phyloP scores from a whole-genome alignment of 2,797 vertebrate species.

The Anolis apletophallus region DNA sequence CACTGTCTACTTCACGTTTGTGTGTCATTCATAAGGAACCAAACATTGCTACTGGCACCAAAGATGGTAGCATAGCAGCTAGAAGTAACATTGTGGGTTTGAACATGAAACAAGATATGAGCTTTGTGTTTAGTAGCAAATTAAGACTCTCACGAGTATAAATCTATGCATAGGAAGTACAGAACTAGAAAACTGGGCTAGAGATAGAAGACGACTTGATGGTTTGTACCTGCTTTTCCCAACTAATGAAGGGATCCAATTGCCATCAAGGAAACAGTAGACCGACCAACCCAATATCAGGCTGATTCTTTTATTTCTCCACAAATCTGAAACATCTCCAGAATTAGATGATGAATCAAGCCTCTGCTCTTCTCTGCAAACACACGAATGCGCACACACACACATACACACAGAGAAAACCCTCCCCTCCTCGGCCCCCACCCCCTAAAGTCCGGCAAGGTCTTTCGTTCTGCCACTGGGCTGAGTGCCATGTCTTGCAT shows the following conservation, averaged over 20 bases:
- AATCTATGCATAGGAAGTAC: too few relatives aligned
- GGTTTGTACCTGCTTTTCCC: too few relatives aligned
- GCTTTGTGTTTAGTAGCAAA: too few relatives aligned
- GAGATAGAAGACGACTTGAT: too few relatives aligned
- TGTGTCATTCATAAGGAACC: background rate
- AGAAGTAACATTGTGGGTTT: too few relatives aligned
- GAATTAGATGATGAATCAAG: background rate
- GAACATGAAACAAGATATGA: too few relatives aligned
- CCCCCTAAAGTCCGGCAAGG: constrained; percentile 28
- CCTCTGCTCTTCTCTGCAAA: background rate
- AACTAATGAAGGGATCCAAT: background rate
- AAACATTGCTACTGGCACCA: too few relatives aligned
- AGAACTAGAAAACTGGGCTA: background rate
- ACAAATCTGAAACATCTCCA: constrained; percentile 7
- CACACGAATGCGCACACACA: background rate
- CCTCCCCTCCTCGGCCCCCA: background rate
- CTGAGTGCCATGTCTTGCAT: background rate
- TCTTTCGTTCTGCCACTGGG: constrained; percentile 5
- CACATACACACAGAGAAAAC: background rate
- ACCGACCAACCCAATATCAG: background rate
- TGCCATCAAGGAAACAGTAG: background rate
- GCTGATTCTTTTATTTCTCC: constrained; percentile 36
- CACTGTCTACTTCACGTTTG: too few relatives aligned
- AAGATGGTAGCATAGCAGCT: too few relatives aligned
- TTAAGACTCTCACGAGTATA: background rate